phyloP scores from a whole-genome alignment of 2,888 invertebrate species.

The Mamestra brassicae region DNA sequence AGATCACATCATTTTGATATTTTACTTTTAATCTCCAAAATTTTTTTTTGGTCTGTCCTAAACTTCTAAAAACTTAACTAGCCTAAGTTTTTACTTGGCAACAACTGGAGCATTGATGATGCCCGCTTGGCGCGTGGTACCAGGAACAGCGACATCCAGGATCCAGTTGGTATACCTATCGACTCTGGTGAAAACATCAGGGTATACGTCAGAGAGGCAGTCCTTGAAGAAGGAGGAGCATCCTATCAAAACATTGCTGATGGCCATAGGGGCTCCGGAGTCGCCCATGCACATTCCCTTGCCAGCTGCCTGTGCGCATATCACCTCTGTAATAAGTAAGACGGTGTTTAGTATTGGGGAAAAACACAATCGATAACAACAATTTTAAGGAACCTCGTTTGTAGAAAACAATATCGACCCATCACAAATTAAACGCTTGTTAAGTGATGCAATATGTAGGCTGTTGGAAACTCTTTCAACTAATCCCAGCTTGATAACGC shows the following conservation, averaged over 20 bases:
- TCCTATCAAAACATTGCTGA: conserved; percentile 71
- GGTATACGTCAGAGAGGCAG: conserved; percentile 69
- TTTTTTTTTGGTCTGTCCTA: not conserved
- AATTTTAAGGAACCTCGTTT: too few relatives aligned
- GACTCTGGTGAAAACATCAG: conserved; percentile 77
- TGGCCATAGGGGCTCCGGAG: conserved; percentile 80
- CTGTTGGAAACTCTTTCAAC: too few relatives aligned
- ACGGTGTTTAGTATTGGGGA: not conserved
- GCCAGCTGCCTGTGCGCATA: conserved; percentile 73
- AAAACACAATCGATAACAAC: not conserved
- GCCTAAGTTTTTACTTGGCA: conserved; percentile 20
- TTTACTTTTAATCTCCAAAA: not conserved
- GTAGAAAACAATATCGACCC: too few relatives aligned
- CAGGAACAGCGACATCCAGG: conserved; percentile 69
- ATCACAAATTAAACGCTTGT: too few relatives aligned
- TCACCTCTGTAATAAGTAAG: conserved; percentile 67
- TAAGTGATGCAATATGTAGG: too few relatives aligned
- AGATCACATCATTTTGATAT: conserved; percentile 41
- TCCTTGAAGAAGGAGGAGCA: conserved; percentile 69
- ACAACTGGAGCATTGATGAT: conserved; percentile 51
- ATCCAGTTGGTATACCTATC: conserved; percentile 79
- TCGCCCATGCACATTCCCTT: conserved; percentile 78
- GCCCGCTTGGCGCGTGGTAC: conserved; percentile 27
- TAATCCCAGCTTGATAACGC: too few relatives aligned
- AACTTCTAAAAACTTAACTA: not conserved